Evolutionary conservation across 1,140 invertebrate species (phyloP).

Genomic region (Mactra quadrangularis): DNA sequence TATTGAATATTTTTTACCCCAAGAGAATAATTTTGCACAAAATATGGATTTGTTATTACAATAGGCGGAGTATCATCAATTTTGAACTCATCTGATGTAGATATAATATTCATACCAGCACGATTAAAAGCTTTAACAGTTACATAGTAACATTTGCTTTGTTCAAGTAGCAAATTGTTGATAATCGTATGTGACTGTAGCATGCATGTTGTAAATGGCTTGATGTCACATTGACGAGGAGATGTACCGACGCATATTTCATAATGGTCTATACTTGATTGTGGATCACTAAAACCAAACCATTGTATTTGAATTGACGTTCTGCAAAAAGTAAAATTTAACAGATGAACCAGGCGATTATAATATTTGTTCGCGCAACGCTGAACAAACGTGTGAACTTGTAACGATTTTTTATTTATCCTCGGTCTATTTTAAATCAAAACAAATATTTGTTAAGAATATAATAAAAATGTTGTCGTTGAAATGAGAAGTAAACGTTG

Average conservation of each 20-base stretch:
- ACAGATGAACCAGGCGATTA: too few species aligned
- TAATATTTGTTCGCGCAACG: too few species aligned
- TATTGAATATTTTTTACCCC: not conserved
- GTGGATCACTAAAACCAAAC: conserved; percentile 64
- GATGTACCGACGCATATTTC: conserved; percentile 50
- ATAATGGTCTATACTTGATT: conserved; percentile 62
- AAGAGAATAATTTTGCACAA: not conserved
- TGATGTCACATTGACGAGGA: conserved; percentile 42
- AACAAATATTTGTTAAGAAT: not conserved
- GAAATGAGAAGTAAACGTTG: not conserved
- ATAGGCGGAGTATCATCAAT: conserved; percentile 40
- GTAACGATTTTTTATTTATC: too few species aligned
- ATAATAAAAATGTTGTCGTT: not conserved
- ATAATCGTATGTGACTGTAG: conserved; percentile 29
- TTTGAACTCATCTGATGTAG: conserved; percentile 53
- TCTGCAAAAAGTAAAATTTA: too few species aligned
- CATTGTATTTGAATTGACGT: conserved; percentile 47
- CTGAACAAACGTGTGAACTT: too few species aligned
- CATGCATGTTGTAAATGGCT: conserved; percentile 12
- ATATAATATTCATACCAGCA: conserved; percentile 36
- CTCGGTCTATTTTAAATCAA: too few species aligned
- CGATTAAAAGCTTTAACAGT: conserved; percentile 52
- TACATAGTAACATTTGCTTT: conserved; percentile 38
- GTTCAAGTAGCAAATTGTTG: conserved; percentile 26
- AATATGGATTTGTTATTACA: not conserved